Conservation (phyloP, 2,888 invertebrate species). For the Mactromeris polynyma region DNA sequence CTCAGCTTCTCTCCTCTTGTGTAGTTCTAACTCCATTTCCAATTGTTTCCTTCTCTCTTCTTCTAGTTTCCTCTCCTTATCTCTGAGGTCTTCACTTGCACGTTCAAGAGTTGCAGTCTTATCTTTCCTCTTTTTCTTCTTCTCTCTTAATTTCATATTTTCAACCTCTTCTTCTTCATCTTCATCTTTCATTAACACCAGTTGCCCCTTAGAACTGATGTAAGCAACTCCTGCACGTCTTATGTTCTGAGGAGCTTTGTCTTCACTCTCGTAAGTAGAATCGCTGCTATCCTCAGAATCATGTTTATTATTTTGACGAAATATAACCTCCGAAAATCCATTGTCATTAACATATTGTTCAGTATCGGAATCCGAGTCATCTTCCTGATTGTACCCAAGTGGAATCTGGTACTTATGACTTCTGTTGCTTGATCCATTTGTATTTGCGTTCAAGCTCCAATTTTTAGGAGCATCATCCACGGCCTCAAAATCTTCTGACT, state of each 20-base stretch:
- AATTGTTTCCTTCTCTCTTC: conserved; percentile 74
- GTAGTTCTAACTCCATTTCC: conserved; percentile 78
- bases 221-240: conserved; percentile 80
- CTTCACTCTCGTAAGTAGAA: conserved; percentile 61
- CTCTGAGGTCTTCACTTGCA: conserved; percentile 66
- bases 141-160: conserved; percentile 72
- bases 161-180: conserved; percentile 47
- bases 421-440: conserved; percentile 31
- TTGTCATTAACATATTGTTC: conserved; percentile 38
- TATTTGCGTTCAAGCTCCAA: conserved; percentile 59
- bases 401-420: conserved; percentile 59
- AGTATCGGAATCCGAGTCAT: conserved; percentile 56
- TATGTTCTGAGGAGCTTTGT: conserved; percentile 58
- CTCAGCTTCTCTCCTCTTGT: conserved; percentile 75
- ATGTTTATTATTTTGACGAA: conserved; percentile 51
- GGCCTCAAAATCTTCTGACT: conserved; percentile 74
- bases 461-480: conserved; percentile 68
- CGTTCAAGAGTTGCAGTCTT: conserved; percentile 60
- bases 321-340: conserved; percentile 41
- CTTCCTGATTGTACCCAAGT: conserved; percentile 53
- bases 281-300: conserved; percentile 65
- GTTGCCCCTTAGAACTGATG: conserved; percentile 74
- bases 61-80: conserved; percentile 77
- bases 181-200: conserved; percentile 67
- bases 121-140: conserved; percentile 77